Evolutionary conservation across 1,140 invertebrate species (phyloP), one percentile per base, ranked within the genome.

Genomic region (Bombus pascuorum): DNA sequence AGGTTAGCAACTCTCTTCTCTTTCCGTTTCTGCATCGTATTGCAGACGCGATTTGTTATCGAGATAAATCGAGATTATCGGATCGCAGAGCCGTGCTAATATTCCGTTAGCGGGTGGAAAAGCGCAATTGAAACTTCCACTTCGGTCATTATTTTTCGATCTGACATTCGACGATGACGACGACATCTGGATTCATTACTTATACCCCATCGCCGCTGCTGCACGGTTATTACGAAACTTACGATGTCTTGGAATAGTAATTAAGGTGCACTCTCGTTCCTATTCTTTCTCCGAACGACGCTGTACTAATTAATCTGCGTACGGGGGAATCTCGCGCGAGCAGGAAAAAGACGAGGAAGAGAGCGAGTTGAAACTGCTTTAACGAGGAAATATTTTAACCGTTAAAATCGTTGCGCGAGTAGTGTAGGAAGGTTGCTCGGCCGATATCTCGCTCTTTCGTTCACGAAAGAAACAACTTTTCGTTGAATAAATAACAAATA

Each of bases 181-280:
- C 90, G 91, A 92, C 92, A 93, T 93, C 93, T 93, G 93, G 91
- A 93, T 93, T 93, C 93, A 92, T 93, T 93, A 93, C 89, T 92
- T 92, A 91, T 89, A 91, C 88, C 86, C 86, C 87, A 77, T 82
- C 44, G 83, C 47, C 32, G 66, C 72, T 71, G 62, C 42, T 37
- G 32, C 84, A 83, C 85, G 79, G 87, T 92, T 93, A 93, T 93
- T 93, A 89, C 89, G 86, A 93, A 93, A 93, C 91, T 93, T 92
- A 92, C 89, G 88, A 70, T 88, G 81, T 91, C 86, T 88, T 82
- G 86, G 83, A 87, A 92, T 91, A 88, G 87, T 91, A 92, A 92
- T 92, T 91, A 88, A 90, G 79, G 74, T 77, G 79, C 87, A 44
- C 88, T 88, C 86, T 83, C 66, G 73, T 80, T 84, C 71, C 76